Conservation (phyloP, 2,797 vertebrate genomes). For the Gallinago stenura region DNA sequence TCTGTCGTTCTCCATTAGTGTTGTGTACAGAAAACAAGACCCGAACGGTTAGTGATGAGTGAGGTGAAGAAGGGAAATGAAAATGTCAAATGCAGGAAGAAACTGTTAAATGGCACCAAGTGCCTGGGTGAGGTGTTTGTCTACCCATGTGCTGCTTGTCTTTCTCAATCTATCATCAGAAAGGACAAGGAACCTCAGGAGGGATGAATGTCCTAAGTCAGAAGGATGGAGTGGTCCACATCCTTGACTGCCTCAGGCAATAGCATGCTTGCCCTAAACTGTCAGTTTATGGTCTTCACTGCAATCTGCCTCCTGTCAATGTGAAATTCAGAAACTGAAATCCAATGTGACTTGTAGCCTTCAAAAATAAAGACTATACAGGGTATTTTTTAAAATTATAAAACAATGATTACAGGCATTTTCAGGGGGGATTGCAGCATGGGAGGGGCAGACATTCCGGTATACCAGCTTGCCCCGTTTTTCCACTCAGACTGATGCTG, state of each 20-base stretch:
- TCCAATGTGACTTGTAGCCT: slow-evolving; percentile 13
- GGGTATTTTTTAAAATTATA: background rate
- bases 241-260: slow-evolving; percentile 76
- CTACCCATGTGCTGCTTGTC: slow-evolving; percentile 89
- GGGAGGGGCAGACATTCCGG: background rate
- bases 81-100: slow-evolving; percentile 82
- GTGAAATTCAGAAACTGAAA: slow-evolving; percentile 64
- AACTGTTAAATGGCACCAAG: slow-evolving; percentile 91
- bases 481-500: background rate
- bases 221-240: slow-evolving; percentile 65
- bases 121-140: slow-evolving; percentile 85
- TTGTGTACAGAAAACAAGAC: slow-evolving; percentile 72
- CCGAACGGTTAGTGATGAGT: slow-evolving; percentile 82
- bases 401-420: background rate
- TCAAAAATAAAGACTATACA: slow-evolving; percentile 29
- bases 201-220: slow-evolving; percentile 73
- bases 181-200: slow-evolving; percentile 86
- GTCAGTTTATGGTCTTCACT: slow-evolving; percentile 76
- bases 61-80: slow-evolving; percentile 80
- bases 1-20: slow-evolving; percentile 80
- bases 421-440: background rate
- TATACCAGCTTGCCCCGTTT: background rate
- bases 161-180: slow-evolving; percentile 84
- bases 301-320: slow-evolving; percentile 78
- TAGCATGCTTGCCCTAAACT: slow-evolving; percentile 72